These are phyloP conservation scores for Thoracochromis brauschi DNA, from an alignment of 2,113 vertebrate species.

Conservation along the genomic window DNA sequence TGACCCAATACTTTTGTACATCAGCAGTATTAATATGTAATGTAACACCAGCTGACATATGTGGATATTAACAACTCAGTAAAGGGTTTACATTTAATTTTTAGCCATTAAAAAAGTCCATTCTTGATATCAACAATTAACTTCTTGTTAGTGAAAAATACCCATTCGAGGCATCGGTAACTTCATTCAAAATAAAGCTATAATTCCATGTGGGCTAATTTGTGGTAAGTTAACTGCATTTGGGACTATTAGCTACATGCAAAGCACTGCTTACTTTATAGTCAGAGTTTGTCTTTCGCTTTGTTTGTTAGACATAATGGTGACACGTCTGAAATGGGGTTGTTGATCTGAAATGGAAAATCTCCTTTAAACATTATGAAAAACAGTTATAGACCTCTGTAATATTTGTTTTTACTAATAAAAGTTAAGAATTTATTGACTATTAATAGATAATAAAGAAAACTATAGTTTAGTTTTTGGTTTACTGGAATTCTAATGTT, in stretches of 20 bases:
- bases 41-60: neutral
- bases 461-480: neutral
- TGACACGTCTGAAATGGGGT: neutral
- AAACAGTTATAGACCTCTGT: neutral
- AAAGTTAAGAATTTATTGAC: neutral
- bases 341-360: neutral
- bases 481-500: neutral
- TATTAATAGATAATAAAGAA: neutral
- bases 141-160: neutral
- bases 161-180: neutral
- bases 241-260: neutral
- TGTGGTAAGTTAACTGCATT: neutral
- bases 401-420: neutral
- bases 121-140: neutral
- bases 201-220: neutral
- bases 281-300: neutral
- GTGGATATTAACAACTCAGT: neutral
- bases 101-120: neutral
- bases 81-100: neutral
- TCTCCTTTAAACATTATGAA: neutral
- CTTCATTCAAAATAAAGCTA: neutral
- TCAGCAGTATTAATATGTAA: neutral
- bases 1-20: neutral
- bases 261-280: neutral
- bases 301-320: neutral